Evolutionary conservation across 2,888 invertebrate genomes (phyloP).

Genomic region (Itoplectis maculator): DNA sequence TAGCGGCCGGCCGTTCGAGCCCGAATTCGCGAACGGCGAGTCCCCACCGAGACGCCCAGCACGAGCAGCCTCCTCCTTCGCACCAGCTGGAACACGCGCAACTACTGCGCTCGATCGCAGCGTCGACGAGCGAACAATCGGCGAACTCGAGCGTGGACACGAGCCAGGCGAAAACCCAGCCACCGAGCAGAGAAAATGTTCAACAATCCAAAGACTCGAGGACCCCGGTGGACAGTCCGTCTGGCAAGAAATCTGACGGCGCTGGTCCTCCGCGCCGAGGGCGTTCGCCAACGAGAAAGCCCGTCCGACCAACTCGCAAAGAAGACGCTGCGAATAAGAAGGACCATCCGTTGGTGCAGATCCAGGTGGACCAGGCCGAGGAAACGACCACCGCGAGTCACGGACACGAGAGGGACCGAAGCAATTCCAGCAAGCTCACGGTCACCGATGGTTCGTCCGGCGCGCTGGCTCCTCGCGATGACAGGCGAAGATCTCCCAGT

Average conservation of each 20-base stretch:
- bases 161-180: slow-evolving; percentile 15
- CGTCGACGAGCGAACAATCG: slow-evolving; percentile 78
- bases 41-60: slow-evolving; percentile 77
- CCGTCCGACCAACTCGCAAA: slow-evolving; percentile 36
- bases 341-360: slow-evolving; percentile 64
- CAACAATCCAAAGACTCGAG: slow-evolving; percentile 36
- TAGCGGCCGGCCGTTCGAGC: slow-evolving; percentile 88
- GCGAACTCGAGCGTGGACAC: slow-evolving; percentile 25
- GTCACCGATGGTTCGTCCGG: slow-evolving; percentile 43
- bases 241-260: slow-evolving; percentile 70
- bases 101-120: slow-evolving; percentile 76
- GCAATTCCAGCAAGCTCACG: slow-evolving; percentile 41
- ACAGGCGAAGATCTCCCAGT: slow-evolving; percentile 87
- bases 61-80: slow-evolving; percentile 72
- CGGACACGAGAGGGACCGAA: slow-evolving; percentile 43
- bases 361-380: slow-evolving; percentile 66
- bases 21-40: slow-evolving; percentile 82
- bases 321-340: slow-evolving; percentile 59
- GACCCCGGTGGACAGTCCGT: slow-evolving; percentile 29
- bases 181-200: slow-evolving; percentile 19
- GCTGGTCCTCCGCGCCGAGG: slow-evolving; percentile 83
- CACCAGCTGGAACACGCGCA: slow-evolving; percentile 67
- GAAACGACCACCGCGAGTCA: slow-evolving; percentile 32
- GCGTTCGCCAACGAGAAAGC: slow-evolving; percentile 85
- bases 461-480: slow-evolving; percentile 76